These are phyloP conservation scores for Himantopus leucocephalus DNA, from an alignment of 2,113 vertebrate species.

Conservation along the genomic window DNA sequence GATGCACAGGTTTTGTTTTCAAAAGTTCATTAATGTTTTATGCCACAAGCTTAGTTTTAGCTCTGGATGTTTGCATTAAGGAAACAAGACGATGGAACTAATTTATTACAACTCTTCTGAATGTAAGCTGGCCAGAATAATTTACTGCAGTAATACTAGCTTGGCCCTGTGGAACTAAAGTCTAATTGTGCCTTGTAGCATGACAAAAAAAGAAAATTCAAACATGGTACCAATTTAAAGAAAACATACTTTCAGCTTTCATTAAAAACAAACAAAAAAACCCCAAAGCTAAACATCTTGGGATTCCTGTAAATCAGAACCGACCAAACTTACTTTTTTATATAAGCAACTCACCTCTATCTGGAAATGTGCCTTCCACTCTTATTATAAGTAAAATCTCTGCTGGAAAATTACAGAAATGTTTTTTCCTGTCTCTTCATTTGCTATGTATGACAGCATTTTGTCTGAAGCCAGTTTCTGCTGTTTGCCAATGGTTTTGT, in stretches of 20 bases:
- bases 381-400: constrained; percentile 64
- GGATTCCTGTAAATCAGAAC: constrained; percentile 57
- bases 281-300: constrained; percentile 5
- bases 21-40: not conserved
- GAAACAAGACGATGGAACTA: not conserved
- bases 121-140: not conserved
- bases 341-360: constrained; percentile 62
- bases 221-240: constrained; percentile 9
- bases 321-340: constrained; percentile 61
- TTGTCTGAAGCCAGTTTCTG: constrained; percentile 66
- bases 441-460: constrained; percentile 66
- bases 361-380: constrained; percentile 65
- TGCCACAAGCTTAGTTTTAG: not conserved
- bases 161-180: not conserved
- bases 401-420: constrained; percentile 68
- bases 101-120: not conserved
- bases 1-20: not conserved
- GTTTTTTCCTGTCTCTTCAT: constrained; percentile 68
- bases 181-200: not conserved
- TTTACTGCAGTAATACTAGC: not conserved
- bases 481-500: constrained; percentile 66
- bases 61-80: not conserved
- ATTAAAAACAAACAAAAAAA: constrained; percentile 7
- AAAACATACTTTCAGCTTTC: constrained; percentile 37
- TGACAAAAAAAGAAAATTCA: not conserved